phyloP scores from a whole-genome alignment of 2,797 vertebrate genomes.

The Fratercula arctica region DNA sequence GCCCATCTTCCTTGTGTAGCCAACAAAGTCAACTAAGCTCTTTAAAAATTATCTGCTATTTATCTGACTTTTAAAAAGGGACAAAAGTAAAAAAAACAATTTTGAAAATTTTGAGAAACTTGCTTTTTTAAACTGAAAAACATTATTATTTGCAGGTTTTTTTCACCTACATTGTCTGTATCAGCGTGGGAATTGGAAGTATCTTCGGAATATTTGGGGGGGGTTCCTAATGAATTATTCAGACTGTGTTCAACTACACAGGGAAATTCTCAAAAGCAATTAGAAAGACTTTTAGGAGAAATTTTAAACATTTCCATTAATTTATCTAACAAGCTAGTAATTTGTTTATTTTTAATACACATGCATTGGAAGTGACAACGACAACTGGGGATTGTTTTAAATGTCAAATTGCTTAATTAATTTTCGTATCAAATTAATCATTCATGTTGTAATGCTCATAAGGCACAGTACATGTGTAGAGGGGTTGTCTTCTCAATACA shows the following conservation, averaged over 20 bases:
- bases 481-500: background rate
- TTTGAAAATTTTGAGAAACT: background rate
- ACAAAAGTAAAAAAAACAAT: background rate
- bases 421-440: conserved; percentile 13
- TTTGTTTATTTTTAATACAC: conserved; percentile 33
- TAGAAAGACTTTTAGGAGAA: background rate
- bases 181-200: background rate
- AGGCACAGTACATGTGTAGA: background rate
- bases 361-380: background rate
- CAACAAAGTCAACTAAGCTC: background rate
- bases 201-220: background rate
- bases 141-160: background rate
- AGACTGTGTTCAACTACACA: background rate
- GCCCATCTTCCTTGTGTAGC: background rate
- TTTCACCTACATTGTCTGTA: background rate
- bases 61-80: background rate
- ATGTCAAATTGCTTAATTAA: conserved; percentile 1
- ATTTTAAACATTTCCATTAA: conserved; percentile 3
- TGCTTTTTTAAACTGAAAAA: background rate
- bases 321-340: conserved; percentile 10
- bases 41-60: background rate
- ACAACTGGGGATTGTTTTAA: conserved; percentile 4
- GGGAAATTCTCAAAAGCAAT: background rate
- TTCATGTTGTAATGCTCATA: conserved; percentile 27
- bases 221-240: background rate